A percentile compares a stretch with the other conserved stretches of the same genome.
phyloP scores from a whole-genome alignment of 2,888 invertebrate genomes.

The Spisula subtruncata region DNA sequence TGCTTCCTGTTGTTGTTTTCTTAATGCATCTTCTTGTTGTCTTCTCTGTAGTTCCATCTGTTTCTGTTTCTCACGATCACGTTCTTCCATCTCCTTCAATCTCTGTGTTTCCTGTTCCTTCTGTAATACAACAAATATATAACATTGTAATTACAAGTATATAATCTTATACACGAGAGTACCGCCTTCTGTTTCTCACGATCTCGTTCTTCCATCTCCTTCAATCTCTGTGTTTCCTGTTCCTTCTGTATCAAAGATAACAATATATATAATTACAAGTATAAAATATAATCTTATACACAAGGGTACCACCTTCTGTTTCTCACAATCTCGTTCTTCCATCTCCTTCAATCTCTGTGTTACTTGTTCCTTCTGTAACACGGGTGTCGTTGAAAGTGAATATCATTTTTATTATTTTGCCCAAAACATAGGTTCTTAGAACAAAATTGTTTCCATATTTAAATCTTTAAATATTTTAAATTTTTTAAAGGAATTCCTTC shows the following conservation, averaged over 20 bases:
- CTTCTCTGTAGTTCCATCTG: constrained; percentile 77
- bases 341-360: constrained; percentile 48
- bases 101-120: constrained; percentile 46
- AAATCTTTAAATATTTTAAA: no score
- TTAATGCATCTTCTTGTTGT: constrained; percentile 67
- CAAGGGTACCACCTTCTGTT: no score
- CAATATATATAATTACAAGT: no score
- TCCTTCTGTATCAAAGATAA: constrained; percentile 49
- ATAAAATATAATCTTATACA: no score
- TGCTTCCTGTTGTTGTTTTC: constrained; percentile 83
- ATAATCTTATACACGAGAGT: no score
- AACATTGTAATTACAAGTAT: no score
- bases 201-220: constrained; percentile 69
- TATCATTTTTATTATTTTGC: no score
- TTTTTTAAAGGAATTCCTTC: no score
- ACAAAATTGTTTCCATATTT: no score
- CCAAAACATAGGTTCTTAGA: no score
- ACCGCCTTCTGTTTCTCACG: constrained; percentile 72
- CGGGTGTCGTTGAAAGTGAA: no score
- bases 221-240: constrained; percentile 33
- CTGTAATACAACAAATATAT: constrained; percentile 19
- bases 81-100: constrained; percentile 61
- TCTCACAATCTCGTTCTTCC: constrained; percentile 71
- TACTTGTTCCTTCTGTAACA: constrained; percentile 52
- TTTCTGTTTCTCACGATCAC: constrained; percentile 72